Evolutionary conservation across 2,888 invertebrate genomes (phyloP).

Genomic region (Chesias legatella): DNA sequence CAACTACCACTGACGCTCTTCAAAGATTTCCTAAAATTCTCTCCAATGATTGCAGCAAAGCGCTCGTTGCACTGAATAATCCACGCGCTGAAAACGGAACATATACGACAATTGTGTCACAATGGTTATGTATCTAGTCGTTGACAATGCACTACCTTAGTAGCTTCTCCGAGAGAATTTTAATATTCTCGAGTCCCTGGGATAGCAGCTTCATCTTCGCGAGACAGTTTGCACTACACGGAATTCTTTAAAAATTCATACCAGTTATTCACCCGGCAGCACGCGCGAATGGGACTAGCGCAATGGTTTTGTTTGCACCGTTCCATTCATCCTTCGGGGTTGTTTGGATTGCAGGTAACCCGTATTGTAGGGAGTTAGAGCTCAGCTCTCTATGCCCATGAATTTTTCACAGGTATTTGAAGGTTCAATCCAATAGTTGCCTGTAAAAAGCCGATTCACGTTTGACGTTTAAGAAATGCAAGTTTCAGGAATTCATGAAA

Average conservation of each 20-base stretch:
- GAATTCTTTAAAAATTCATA: conserved; percentile 54
- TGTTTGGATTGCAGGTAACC: conserved; percentile 8
- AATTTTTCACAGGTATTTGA: conserved; percentile 5
- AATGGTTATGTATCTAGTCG: conserved; percentile 74
- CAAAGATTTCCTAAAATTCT: no score
- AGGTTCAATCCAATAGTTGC: no score
- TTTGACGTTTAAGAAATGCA: no score
- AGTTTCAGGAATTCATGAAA: no score
- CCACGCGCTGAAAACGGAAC: background rate
- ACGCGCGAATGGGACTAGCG: conserved; percentile 33
- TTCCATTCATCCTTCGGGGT: conserved; percentile 23
- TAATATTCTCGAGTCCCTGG: conserved; percentile 47
- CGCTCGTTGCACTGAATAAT: no score
- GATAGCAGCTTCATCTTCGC: conserved; percentile 48
- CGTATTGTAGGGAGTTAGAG: conserved; percentile 10
- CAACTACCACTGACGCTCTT: no score
- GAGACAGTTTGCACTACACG: conserved; percentile 49
- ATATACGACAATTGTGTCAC: conserved; percentile 61
- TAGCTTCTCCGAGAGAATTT: conserved; percentile 40
- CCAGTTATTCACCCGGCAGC: conserved; percentile 43
- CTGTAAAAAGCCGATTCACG: no score
- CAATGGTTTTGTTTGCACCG: conserved; percentile 30
- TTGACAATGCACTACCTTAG: conserved; percentile 72
- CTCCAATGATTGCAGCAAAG: no score
- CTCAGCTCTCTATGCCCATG: background rate